These are phyloP conservation scores for Motacilla alba DNA, from an alignment of 2,113 vertebrate species.

Conservation along the genomic window DNA sequence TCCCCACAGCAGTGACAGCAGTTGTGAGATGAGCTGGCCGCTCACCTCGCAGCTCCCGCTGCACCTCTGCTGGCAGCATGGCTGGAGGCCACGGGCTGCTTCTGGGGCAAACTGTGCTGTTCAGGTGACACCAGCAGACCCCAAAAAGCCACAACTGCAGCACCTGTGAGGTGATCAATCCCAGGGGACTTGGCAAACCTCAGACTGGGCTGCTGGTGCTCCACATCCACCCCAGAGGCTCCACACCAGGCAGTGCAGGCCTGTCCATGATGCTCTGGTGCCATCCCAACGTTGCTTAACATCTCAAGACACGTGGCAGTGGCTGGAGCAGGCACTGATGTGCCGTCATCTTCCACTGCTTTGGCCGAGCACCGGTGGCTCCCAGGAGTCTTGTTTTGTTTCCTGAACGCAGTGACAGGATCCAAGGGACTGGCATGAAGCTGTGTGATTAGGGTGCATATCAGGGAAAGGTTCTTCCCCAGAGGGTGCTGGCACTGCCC, in stretches of 20 bases:
- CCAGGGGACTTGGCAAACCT: fast-evolving
- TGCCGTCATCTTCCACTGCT: not conserved
- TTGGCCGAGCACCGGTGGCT: not conserved
- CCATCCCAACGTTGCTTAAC: not conserved
- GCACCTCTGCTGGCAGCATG: fast-evolving
- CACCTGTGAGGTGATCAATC: too few species aligned
- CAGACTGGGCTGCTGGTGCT: not conserved
- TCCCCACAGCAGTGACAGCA: not conserved
- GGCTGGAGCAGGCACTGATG: not conserved
- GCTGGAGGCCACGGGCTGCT: not conserved
- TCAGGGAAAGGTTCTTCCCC: not conserved
- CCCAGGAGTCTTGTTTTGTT: not conserved
- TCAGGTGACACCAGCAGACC: not conserved
- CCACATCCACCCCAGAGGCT: fast-evolving
- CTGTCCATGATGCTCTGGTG: fast-evolving
- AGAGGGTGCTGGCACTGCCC: not conserved
- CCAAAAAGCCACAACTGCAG: not conserved
- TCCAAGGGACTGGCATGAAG: not conserved
- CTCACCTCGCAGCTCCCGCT: not conserved
- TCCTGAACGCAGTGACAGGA: not conserved
- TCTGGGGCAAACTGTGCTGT: fast-evolving
- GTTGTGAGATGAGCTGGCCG: conserved; percentile 38
- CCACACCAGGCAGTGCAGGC: not conserved
- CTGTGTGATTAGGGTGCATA: fast-evolving
- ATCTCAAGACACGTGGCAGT: fast-evolving